Evolutionary conservation across 2,113 vertebrate species (phyloP).

Genomic region (Toxostoma redivivum): DNA sequence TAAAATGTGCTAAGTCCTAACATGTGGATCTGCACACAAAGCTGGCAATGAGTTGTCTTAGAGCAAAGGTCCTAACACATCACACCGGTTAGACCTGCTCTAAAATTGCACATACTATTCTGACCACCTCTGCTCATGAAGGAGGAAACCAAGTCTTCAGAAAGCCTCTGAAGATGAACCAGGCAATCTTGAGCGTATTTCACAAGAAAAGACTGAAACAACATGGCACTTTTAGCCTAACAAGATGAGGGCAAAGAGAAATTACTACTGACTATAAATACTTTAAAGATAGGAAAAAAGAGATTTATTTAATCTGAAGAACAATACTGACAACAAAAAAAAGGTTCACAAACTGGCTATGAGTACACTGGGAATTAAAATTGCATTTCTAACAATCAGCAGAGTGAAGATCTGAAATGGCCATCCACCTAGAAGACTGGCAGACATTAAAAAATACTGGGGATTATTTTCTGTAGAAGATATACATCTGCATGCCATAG

Average conservation of each 20-base stretch:
- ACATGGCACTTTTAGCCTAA: background rate
- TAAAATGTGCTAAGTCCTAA: background rate
- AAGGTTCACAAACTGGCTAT: background rate
- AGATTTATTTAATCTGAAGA: background rate
- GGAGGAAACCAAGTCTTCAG: background rate
- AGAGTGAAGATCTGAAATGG: background rate
- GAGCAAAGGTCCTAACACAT: background rate
- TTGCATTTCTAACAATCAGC: background rate
- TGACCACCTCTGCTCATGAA: background rate
- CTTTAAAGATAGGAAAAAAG: background rate
- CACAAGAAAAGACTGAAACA: background rate
- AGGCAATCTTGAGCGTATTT: background rate
- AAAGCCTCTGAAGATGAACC: background rate
- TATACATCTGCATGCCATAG: background rate
- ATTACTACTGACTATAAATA: background rate
- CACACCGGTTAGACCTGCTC: background rate
- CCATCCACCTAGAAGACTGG: background rate
- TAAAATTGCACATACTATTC: background rate
- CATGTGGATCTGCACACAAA: background rate
- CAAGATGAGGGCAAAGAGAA: background rate
- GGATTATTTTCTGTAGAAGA: background rate
- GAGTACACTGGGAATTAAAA: background rate
- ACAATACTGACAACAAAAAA: background rate
- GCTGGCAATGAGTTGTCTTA: background rate
- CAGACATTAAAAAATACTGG: background rate